phyloP scores from a whole-genome alignment of 2,797 vertebrate genomes.

The Simalia tracyae region DNA sequence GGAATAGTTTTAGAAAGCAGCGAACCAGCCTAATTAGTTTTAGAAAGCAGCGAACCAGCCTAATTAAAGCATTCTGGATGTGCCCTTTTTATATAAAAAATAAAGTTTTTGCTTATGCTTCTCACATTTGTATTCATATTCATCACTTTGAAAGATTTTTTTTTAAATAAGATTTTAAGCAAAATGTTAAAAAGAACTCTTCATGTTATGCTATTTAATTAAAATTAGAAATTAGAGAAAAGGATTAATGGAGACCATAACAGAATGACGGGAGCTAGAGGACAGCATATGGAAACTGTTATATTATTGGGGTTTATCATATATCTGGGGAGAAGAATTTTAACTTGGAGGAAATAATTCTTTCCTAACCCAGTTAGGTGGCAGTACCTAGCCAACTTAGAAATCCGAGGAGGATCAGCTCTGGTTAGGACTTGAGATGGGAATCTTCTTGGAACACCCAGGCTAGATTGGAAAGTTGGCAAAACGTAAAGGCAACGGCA shows the following conservation, averaged over 20 bases:
- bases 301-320: constrained; percentile 37
- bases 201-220: background rate
- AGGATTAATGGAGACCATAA: constrained; percentile 49
- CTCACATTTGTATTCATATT: constrained; percentile 57
- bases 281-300: background rate
- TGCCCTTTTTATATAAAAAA: constrained; percentile 52
- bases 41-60: constrained; percentile 59
- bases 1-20: constrained; percentile 60
- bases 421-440: background rate
- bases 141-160: constrained; percentile 57
- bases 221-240: constrained; percentile 24
- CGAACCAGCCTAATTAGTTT: constrained; percentile 58
- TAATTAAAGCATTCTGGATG: constrained; percentile 54
- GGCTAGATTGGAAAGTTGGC: background rate
- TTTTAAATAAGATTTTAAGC: constrained; percentile 36
- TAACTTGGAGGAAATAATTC: background rate
- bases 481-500: background rate
- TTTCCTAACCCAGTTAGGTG: background rate
- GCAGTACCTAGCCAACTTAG: background rate
- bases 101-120: constrained; percentile 21
- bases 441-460: background rate
- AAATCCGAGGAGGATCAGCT: background rate
- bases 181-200: constrained; percentile 1
- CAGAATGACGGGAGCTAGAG: constrained; percentile 35
- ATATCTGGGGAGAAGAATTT: constrained; percentile 17